Base-by-base conservation (phyloP, 2,113 vertebrate genomes). In the Cyprinodon tularosa region DNA sequence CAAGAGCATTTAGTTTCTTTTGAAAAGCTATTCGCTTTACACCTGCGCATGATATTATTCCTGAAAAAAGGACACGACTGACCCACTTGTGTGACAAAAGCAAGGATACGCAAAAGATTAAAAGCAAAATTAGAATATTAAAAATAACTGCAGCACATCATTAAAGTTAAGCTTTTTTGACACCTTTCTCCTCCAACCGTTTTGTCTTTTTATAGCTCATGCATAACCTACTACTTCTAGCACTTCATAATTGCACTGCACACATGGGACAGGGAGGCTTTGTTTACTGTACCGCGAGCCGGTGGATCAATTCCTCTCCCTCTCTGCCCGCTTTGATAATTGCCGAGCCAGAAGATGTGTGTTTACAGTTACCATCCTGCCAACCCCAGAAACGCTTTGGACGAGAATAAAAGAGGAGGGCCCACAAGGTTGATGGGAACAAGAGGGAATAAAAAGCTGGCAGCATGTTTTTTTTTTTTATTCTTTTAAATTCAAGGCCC, bases 191-290 rank as follows among this genome's bases (percentile, higher is more conserved):
- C 74, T 81, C 70, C 66, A 39, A 72, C 76, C 38, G 59, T 81
- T 77, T 71, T 38, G 78, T 87, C 76, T 85, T 88, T 89, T 77
- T 84, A 77, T 82, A 84, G 76, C 68, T 61, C 63, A 68, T 79
- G 84, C 85, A 90, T 81, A 89, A 73, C 47, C 83, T 77, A 77
- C 76, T 72, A 76, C 82, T 86, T 88, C 83, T 90, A 82, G 87
- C 88, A 86, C 91, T 90, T 90, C 82, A 88, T 91, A 93, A 93
- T 93, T 93, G 89, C 86, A 80, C 72, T 39, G 82, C 74, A 83
- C 91, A 89, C 82, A 75, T 48, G 89, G 90, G 88, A 89, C 80
- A 76, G 66, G 4, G 3, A 86, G 83, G 86, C 86, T 91, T 93
- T 94, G 86, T 92, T 93, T 93, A 93, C 86, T 75, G 80, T 77